Conservation (phyloP, 1,140 invertebrate species). For the Radopholus similis region DNA sequence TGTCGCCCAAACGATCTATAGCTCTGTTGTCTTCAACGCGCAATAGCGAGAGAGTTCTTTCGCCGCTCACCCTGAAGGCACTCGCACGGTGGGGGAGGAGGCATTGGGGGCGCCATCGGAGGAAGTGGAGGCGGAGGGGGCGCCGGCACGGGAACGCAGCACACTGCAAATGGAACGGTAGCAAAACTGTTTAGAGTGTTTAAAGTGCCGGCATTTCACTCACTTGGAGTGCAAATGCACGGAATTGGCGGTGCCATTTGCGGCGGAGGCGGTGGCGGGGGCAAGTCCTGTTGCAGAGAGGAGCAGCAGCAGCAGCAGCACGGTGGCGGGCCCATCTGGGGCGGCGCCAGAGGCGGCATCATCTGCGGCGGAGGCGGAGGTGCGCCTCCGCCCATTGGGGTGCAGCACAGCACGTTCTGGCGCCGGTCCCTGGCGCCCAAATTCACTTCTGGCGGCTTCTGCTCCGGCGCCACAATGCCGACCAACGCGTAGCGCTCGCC, state of each 20-base stretch:
- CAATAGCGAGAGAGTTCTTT: no score
- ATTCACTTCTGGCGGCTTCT: neutral
- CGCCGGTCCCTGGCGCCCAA: neutral
- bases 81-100: neutral
- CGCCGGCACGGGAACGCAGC: constrained; percentile 2
- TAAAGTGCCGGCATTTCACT: neutral
- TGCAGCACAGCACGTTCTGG: constrained; percentile 11
- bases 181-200: no score
- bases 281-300: neutral
- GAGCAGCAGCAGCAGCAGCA: neutral
- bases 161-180: neutral
- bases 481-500: no score
- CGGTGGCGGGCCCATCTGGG: neutral
- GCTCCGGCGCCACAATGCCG: no score
- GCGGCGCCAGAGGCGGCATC: neutral
- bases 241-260: constrained; percentile 8
- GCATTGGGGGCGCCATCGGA: neutral
- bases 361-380: neutral
- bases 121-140: neutral
- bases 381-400: neutral
- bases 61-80: constrained; percentile 13
- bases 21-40: no score
- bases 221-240: constrained; percentile 7
- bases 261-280: neutral
- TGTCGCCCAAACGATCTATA: no score